These are phyloP conservation scores for Onthophagus taurus DNA, from an alignment of 1,140 invertebrate species.

Conservation along the genomic window DNA sequence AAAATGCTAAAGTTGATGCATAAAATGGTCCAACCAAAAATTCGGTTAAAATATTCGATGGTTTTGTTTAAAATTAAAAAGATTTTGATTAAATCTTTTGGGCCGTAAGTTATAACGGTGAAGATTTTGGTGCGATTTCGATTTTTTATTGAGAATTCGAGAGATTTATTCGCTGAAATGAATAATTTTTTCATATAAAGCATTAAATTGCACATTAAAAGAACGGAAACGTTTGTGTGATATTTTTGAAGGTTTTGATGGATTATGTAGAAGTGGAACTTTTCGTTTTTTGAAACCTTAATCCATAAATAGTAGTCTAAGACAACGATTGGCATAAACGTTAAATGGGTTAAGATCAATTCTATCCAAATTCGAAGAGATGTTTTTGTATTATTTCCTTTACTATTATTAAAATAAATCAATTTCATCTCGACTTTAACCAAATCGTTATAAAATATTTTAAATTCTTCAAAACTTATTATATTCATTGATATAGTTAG, in stretches of 20 bases:
- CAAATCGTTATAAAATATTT: not conserved
- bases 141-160: not conserved
- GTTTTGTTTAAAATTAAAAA: not conserved
- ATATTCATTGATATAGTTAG: not conserved
- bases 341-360: not conserved
- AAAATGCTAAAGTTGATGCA: conserved; percentile 5
- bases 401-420: not conserved
- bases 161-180: not conserved
- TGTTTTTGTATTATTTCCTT: not conserved
- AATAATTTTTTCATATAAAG: not conserved
- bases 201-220: not conserved
- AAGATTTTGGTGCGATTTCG: not conserved
- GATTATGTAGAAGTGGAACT: conserved; percentile 1
- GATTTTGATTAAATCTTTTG: conserved; percentile 5
- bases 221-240: not conserved
- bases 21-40: conserved; percentile 4
- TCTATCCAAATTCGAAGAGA: conserved; percentile 2
- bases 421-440: not conserved
- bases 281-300: not conserved
- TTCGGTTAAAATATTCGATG: conserved; percentile 1
- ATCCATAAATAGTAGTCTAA: not conserved
- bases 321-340: not conserved
- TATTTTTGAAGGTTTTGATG: conserved; percentile 1
- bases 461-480: not conserved
- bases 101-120: not conserved